Percentiles rank a stretch among this genome's conserved stretches.
These are phyloP conservation scores for Drosophila busckii DNA, from an alignment of 1,140 invertebrate genomes.

Conservation along the genomic window DNA sequence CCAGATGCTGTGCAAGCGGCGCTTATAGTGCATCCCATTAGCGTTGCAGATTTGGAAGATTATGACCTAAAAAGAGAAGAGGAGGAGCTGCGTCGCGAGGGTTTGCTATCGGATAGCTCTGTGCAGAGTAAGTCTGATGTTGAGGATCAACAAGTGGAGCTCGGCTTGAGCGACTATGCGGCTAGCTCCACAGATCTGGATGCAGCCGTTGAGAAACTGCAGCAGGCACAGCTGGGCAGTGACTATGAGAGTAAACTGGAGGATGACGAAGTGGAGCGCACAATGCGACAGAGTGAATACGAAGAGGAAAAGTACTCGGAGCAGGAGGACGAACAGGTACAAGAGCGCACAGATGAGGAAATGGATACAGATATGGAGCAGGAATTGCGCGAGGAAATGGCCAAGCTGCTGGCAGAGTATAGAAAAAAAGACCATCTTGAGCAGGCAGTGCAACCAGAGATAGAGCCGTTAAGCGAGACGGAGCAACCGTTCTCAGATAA, in stretches of 20 bases:
- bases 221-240: slow-evolving; percentile 54
- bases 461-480: slow-evolving; percentile 26
- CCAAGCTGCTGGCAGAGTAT: slow-evolving; percentile 54
- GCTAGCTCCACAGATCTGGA: slow-evolving; percentile 63
- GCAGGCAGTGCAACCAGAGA: slow-evolving; percentile 20
- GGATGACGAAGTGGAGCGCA: slow-evolving; percentile 65
- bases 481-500: slow-evolving; percentile 14
- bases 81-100: slow-evolving; percentile 63
- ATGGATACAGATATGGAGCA: slow-evolving; percentile 30
- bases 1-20: slow-evolving; percentile 81
- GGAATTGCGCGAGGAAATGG: slow-evolving; percentile 52
- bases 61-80: slow-evolving; percentile 62
- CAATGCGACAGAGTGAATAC: slow-evolving; percentile 58
- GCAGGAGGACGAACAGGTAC: slow-evolving; percentile 27
- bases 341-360: no score
- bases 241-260: slow-evolving; percentile 62
- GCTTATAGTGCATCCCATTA: slow-evolving; percentile 80
- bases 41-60: slow-evolving; percentile 68
- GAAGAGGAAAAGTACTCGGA: slow-evolving; percentile 57
- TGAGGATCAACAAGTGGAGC: slow-evolving; percentile 45
- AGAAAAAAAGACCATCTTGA: slow-evolving; percentile 33
- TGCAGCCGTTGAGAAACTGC: slow-evolving; percentile 53
- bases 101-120: slow-evolving; percentile 76
- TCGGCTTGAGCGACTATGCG: slow-evolving; percentile 57
- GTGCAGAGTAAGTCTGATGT: slow-evolving; percentile 80